Conservation (phyloP, 2,797 vertebrate species). For the Alosa sapidissima region DNA sequence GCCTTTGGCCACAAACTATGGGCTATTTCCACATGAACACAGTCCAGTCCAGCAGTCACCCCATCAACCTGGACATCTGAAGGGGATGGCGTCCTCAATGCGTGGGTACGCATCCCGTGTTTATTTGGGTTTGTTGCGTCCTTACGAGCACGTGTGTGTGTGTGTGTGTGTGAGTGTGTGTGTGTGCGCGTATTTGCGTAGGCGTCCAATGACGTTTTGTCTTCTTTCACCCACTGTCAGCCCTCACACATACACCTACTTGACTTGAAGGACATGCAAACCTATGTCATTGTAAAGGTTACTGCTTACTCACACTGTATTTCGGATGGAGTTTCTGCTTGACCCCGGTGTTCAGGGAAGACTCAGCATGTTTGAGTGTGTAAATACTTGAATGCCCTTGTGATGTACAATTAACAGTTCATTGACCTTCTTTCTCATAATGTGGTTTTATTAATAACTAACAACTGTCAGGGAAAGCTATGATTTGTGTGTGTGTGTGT, state of each 20-base stretch:
- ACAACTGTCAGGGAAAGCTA: constrained; percentile 11
- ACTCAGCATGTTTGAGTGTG: constrained; percentile 47
- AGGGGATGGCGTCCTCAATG: background rate
- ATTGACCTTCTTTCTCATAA: constrained; percentile 33
- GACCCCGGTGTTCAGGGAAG: constrained; percentile 19
- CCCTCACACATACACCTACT: constrained; percentile 12
- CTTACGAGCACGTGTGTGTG: background rate
- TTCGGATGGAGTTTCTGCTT: constrained; percentile 27
- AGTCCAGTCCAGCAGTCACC: background rate
- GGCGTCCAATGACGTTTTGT: background rate
- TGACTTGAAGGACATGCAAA: constrained; percentile 8
- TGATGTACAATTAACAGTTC: constrained; percentile 36
- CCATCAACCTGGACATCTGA: constrained; percentile 8
- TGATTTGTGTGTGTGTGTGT: constrained; percentile 4
- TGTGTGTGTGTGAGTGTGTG: constrained; percentile 7
- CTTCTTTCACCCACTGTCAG: background rate
- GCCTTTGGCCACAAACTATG: background rate
- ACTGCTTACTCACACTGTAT: constrained; percentile 22
- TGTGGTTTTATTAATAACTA: constrained; percentile 28
- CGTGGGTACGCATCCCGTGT: background rate
- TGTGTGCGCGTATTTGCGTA: background rate
- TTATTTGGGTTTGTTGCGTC: background rate
- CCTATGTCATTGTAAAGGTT: background rate
- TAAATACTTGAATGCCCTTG: constrained; percentile 52
- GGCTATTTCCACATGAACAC: background rate